Conservation (phyloP, 92 coral and sea anemone species). For the Pocillopora grandis region DNA sequence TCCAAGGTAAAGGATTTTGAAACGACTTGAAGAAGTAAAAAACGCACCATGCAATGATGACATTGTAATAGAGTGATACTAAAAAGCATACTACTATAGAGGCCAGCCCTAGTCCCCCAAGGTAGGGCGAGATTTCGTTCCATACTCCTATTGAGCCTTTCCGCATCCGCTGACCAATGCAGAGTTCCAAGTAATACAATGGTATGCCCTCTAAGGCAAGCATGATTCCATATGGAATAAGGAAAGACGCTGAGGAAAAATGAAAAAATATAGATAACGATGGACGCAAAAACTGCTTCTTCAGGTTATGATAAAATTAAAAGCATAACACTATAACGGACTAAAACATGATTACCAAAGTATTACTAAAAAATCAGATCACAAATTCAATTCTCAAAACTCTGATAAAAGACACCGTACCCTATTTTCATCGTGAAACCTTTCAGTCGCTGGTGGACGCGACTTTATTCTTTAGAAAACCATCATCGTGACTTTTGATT, state of each 20-base stretch:
- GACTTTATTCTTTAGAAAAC: no score
- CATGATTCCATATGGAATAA: conserved; percentile 97
- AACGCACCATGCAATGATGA: conserved; percentile 96
- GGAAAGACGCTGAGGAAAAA: conserved; percentile 80
- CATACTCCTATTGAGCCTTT: conserved; percentile 99
- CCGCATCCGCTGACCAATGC: conserved; percentile 98
- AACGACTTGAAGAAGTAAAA: conserved; percentile 95
- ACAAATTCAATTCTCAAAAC: no score
- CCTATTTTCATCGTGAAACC: no score
- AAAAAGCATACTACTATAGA: conserved; percentile 95
- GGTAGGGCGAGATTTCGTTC: conserved; percentile 98
- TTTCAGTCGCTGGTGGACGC: no score
- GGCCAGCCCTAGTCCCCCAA: conserved; percentile 94
- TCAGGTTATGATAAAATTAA: no score
- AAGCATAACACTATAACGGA: no score
- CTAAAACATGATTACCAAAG: no score
- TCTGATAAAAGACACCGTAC: no score
- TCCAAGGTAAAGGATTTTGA: conserved; percentile 94
- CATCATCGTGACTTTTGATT: no score
- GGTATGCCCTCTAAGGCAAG: conserved; percentile 98
- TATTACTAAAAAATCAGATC: no score
- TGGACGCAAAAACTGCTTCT: not conserved
- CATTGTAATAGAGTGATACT: conserved; percentile 93
- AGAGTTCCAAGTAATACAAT: conserved; percentile 95
- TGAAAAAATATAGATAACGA: not conserved